These are phyloP conservation scores for Gadus macrocephalus DNA, from an alignment of 2,113 vertebrate genomes.

Conservation along the genomic window DNA sequence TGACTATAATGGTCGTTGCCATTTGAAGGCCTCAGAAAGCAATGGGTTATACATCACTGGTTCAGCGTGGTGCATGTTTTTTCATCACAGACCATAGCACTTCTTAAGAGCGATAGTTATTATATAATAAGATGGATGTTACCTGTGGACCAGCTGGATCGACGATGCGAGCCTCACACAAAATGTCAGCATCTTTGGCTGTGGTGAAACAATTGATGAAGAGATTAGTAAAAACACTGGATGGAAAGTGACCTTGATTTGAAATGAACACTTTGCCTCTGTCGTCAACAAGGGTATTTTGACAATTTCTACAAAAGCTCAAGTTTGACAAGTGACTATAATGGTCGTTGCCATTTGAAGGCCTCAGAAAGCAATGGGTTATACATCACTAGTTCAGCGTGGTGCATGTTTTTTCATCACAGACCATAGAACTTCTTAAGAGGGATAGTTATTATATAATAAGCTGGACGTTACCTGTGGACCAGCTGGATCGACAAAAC, in stretches of 20 bases:
- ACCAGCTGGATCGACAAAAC: neutral
- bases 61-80: constrained; percentile 8
- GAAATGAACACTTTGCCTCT: neutral
- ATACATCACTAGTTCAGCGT: constrained; percentile 1
- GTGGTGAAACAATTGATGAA: neutral
- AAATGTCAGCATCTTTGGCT: neutral
- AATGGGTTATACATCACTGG: neutral
- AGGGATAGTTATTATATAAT: neutral
- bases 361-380: neutral
- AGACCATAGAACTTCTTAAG: neutral
- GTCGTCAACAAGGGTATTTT: neutral
- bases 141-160: neutral
- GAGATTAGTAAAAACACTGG: neutral
- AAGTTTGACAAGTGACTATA: neutral
- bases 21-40: neutral
- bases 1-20: neutral
- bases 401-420: constrained; percentile 6
- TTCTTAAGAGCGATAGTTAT: too few species aligned
- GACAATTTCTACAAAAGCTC: neutral
- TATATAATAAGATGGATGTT: neutral
- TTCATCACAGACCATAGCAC: neutral
- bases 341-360: neutral
- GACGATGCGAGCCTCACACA: neutral
- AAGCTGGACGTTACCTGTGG: neutral
- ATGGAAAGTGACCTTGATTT: neutral